Base-by-base conservation (phyloP, 1,140 invertebrate genomes). In the Drosophila azteca region DNA sequence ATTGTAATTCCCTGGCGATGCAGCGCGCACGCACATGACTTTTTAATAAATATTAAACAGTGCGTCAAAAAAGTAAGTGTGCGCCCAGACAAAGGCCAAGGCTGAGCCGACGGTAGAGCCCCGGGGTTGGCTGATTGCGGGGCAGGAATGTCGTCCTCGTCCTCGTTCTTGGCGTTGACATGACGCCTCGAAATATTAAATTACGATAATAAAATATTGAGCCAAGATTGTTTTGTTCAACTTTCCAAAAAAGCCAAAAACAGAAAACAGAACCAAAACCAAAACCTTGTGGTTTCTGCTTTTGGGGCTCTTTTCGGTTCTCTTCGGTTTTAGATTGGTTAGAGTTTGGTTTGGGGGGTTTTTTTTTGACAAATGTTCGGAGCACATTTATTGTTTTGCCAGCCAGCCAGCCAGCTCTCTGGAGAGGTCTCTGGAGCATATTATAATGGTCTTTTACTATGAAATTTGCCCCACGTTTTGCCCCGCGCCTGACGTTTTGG, bases 11-110 rank as follows among this genome's bases (percentile, higher is more conserved):
- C 83, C 82, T 17, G 13, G 74, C 67, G 82, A 77, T 80, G 69
- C 74, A 69, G 78, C 78, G 82, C 83, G 74, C 74, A 87, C 83
- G 78, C 82, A 82, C 79, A 78, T 79, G 83, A 88, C 83, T 87
- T 87, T 77, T 87, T 88, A 88, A 87, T 87, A 87, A 87, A 87
- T 87, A 88, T 87, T 88, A 88, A 82, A 87, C 70, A 79, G 75
- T 68, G 79, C 60, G 68, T 77, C 73, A 72, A 65, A 82, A 68
- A 87, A 80, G 59, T 52, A 62, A 43, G 46, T 44, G 49, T 35
- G 24, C 22, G 26, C 11, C 35, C 44, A 50, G 49, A 66, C 72
- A 63, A 74, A 52, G 48, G 31, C 35, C 24, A 13, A 26, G 24
- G 9, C 26, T 60, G 29, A 11, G 39, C 29, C n/a, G 45, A 41